Evolutionary conservation across 1,140 invertebrate species (phyloP).

Genomic region (Drosophila triauraria): DNA sequence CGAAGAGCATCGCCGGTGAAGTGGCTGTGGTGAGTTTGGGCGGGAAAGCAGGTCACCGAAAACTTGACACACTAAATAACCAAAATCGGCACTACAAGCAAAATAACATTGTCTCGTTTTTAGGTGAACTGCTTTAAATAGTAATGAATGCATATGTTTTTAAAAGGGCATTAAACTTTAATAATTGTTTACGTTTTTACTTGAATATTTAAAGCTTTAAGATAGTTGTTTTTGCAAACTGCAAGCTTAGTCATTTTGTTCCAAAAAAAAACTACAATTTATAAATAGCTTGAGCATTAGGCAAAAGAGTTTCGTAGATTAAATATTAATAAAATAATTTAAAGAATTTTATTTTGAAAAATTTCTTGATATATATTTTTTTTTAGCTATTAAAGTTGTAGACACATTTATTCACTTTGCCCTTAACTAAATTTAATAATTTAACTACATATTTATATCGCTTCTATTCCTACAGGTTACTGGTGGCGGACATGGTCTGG

Average conservation of each 20-base stretch:
- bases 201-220: neutral
- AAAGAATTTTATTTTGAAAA: neutral
- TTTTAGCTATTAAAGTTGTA: neutral
- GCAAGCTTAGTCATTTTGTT: too few relatives aligned
- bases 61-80: conserved; percentile 7
- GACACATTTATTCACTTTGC: neutral
- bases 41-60: neutral
- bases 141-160: neutral
- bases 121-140: neutral
- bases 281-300: too few relatives aligned
- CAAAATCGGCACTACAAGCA: neutral
- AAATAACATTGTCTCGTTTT: too few relatives aligned
- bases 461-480: conserved; percentile 39
- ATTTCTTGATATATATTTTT: neutral
- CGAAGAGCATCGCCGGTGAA: conserved; percentile 35
- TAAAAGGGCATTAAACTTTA: neutral
- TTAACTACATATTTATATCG: too few relatives aligned
- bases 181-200: too few relatives aligned
- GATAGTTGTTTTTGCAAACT: neutral
- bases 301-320: neutral
- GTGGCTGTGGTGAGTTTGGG: conserved; percentile 66
- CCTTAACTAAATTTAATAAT: too few relatives aligned
- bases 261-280: too few relatives aligned
- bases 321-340: neutral
- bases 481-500: conserved; percentile 62